Evolutionary conservation across 2,113 vertebrate genomes (phyloP), one percentile per base, ranked within the genome.

Genomic region (Petroica traversi): DNA sequence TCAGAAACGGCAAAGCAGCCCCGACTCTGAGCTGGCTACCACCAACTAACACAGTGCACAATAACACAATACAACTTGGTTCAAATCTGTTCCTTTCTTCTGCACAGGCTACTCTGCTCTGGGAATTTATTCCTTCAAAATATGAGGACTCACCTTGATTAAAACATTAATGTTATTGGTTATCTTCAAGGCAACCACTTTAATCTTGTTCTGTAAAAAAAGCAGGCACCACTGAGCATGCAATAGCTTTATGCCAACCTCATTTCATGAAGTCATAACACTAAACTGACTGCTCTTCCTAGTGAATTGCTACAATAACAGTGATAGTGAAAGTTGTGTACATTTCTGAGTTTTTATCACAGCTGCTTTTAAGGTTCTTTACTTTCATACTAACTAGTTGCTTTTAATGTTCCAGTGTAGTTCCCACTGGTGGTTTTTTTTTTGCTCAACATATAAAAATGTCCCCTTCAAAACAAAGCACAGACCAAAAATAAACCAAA

Each of bases 81-180:
- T 86, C 33, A 74, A 55, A 77, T 43, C 25, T 43, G 12, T 38
- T 80, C 41, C 34, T 62, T 66, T 87, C 40, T 64, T n/a, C 12
- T 43, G 63, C 19, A 49, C 2, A 88, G 17, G 23, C 52, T 55
- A 43, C n/a, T 76, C 62, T 80, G 31, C 45, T 43, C 19, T 24
- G 22, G 33, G 49, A 63, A 76, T 41, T 61, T 66, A 58, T 33
- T 68, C 40, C 23, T 85, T 51, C 40, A 43, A 38, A 46, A 69
- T 8, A 6, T 11, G 59, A 84, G 28, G 19, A 75, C 96, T 97
- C 97, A 99, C 99, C 99, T 99, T 99, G 96, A 99, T 99, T 96
- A 99, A 98, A 97, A 99, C 98, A 71, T 99, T 99, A 91, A 99
- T 99, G 97, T 99, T 99, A 97, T 99, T 99, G 66, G 99, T 99